These are phyloP conservation scores for Centropus bengalensis DNA, from an alignment of 2,113 vertebrate genomes.

Conservation along the genomic window DNA sequence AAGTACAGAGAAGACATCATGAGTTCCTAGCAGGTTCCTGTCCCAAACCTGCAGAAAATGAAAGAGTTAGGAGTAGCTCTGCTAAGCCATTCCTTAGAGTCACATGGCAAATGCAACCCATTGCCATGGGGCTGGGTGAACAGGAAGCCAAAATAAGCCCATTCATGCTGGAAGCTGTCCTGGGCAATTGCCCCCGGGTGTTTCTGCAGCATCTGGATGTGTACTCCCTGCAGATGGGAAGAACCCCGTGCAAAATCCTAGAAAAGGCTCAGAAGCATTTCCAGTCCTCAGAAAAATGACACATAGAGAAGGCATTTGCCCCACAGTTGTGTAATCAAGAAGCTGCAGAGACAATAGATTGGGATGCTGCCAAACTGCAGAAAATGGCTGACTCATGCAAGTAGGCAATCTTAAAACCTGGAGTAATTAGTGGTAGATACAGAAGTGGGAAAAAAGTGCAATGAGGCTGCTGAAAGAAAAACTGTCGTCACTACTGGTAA, in stretches of 20 bases:
- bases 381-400: conserved; percentile 62
- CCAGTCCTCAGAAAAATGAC: conserved; percentile 47
- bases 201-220: neutral
- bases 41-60: conserved; percentile 10
- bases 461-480: conserved; percentile 29
- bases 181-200: neutral
- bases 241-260: conserved; percentile 29
- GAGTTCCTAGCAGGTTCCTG: neutral
- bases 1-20: neutral
- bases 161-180: neutral
- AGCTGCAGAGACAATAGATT: conserved; percentile 49
- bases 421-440: conserved; percentile 29
- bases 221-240: conserved; percentile 1
- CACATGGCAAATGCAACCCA: neutral
- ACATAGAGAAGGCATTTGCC: conserved; percentile 39
- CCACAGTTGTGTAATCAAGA: conserved; percentile 38
- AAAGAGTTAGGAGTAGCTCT: neutral
- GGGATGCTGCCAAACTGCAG: conserved; percentile 32
- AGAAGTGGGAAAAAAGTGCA: neutral
- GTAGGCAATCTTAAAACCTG: conserved; percentile 20
- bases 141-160: neutral
- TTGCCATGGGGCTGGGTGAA: neutral
- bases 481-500: neutral
- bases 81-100: neutral
- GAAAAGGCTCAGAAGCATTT: conserved; percentile 47